Percentiles rank a stretch among this genome's conserved stretches.
phyloP scores from a whole-genome alignment of 2,113 vertebrate species.

The Toxostoma redivivum region DNA sequence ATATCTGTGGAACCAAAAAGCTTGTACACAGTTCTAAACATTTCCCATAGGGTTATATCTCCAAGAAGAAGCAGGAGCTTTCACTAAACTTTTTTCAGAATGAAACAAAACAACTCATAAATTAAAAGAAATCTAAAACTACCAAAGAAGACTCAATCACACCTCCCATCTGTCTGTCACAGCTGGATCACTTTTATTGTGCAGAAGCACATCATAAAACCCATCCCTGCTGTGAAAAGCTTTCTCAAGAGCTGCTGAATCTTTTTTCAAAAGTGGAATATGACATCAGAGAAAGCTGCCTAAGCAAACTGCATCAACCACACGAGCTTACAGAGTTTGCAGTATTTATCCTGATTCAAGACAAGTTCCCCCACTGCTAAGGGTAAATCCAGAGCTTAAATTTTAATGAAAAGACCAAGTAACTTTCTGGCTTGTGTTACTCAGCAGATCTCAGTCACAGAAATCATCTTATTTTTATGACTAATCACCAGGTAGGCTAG shows the following conservation, averaged over 20 bases:
- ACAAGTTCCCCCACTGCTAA: not conserved
- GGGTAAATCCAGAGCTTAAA: not conserved
- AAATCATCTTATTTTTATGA: not conserved
- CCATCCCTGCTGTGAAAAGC: not conserved
- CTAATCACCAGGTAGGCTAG: not conserved
- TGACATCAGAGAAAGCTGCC: not conserved
- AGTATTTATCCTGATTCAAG: not conserved
- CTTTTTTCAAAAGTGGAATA: not conserved
- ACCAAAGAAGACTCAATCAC: not conserved
- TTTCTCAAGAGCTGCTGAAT: not conserved
- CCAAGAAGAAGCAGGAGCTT: not conserved
- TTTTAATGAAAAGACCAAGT: not conserved
- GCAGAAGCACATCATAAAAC: not conserved
- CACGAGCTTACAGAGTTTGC: not conserved
- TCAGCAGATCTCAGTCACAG: not conserved
- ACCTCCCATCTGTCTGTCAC: not conserved
- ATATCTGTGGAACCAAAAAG: not conserved
- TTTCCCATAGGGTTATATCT: not conserved
- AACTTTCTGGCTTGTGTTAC: fast-evolving
- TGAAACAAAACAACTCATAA: not conserved
- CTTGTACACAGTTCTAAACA: not conserved
- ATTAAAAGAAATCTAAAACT: not conserved
- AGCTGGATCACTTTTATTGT: not conserved
- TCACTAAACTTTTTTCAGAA: not conserved
- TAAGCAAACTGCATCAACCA: not conserved